Evolutionary conservation across 2,797 vertebrate species (phyloP).

Genomic region (Coreius guichenoti): DNA sequence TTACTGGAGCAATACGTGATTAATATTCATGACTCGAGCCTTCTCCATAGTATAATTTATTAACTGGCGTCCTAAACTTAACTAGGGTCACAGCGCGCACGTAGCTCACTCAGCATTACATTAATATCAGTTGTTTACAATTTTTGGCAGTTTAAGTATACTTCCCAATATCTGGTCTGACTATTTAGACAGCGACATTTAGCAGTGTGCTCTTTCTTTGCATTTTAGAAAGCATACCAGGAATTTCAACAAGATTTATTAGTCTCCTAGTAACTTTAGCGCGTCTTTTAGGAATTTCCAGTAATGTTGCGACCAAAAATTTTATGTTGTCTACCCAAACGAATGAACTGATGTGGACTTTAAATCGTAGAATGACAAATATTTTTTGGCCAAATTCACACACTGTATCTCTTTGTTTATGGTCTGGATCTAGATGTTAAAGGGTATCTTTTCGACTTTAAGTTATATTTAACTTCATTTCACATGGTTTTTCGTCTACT

Average conservation of each 20-base stretch:
- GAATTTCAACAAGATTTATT: neutral
- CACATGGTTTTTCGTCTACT: neutral
- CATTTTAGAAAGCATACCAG: neutral
- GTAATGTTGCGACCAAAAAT: neutral
- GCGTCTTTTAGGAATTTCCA: neutral
- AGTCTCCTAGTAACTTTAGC: neutral
- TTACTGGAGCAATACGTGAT: neutral
- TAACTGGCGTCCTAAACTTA: slow-evolving; percentile 1
- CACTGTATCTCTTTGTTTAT: neutral
- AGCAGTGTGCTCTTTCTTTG: neutral
- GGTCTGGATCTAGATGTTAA: neutral
- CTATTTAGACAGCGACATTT: slow-evolving; percentile 10
- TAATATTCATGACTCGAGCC: neutral
- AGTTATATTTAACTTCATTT: neutral
- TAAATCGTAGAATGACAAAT: neutral
- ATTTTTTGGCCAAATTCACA: neutral
- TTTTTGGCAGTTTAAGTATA: neutral
- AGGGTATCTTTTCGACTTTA: neutral
- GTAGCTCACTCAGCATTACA: slow-evolving; percentile 8
- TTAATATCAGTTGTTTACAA: neutral
- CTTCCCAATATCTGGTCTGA: neutral
- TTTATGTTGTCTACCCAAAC: neutral
- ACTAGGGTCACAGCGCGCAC: slow-evolving; percentile 9
- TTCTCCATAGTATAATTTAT: neutral
- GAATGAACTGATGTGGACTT: neutral